phyloP scores from a whole-genome alignment of 2,888 invertebrate species.

The Caradrina kadenii region DNA sequence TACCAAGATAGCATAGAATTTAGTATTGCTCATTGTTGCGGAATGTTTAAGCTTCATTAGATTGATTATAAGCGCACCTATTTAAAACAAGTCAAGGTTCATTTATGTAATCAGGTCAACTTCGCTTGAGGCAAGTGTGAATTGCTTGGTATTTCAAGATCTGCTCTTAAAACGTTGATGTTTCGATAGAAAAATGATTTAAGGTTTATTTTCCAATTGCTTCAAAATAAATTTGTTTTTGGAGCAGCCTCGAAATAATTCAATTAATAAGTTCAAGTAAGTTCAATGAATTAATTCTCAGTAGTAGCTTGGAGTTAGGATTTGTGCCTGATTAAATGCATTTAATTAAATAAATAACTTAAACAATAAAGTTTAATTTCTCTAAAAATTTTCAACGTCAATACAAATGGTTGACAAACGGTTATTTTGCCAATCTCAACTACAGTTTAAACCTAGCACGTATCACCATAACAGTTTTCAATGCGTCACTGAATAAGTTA shows the following conservation, averaged over 20 bases:
- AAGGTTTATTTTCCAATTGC: slow-evolving; percentile 26
- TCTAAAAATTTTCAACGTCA: background rate
- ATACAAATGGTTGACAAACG: background rate
- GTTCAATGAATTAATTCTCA: no score
- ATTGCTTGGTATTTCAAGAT: slow-evolving; percentile 53
- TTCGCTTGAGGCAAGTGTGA: slow-evolving; percentile 51
- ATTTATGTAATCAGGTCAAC: slow-evolving; percentile 59
- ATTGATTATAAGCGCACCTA: slow-evolving; percentile 46
- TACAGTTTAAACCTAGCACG: slow-evolving; percentile 19
- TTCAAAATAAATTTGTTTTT: background rate
- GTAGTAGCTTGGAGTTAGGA: no score
- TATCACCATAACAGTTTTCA: background rate
- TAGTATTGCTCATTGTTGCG: slow-evolving; percentile 22
- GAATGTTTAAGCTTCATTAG: slow-evolving; percentile 52
- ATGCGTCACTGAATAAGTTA: slow-evolving; percentile 13
- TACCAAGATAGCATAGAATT: slow-evolving; percentile 8
- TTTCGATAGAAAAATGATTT: slow-evolving; percentile 47
- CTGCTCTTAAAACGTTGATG: slow-evolving; percentile 37
- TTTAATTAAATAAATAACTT: no score
- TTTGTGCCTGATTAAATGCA: no score
- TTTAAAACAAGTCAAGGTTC: slow-evolving; percentile 62
- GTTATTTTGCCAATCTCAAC: background rate
- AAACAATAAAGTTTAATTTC: no score
- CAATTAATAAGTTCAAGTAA: no score
- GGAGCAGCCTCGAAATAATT: background rate